Percentiles rank a stretch among this genome's conserved stretches.
phyloP scores from a whole-genome alignment of 2,113 vertebrate genomes.

The Albula goreensis region DNA sequence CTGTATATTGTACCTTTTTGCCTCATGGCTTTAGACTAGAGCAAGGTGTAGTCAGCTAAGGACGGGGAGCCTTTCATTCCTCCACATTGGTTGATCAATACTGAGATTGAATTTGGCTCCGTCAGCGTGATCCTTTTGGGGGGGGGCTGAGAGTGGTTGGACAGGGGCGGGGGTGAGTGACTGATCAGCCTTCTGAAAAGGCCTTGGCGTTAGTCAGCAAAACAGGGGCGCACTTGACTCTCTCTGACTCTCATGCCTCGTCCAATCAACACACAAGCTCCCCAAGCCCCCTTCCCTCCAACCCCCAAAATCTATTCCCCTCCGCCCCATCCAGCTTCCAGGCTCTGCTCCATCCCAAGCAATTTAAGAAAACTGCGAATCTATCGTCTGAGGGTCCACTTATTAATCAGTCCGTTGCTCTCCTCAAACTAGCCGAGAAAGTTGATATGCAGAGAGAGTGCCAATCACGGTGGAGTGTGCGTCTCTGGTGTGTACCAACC shows the following conservation, averaged over 20 bases:
- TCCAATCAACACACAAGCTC: not conserved
- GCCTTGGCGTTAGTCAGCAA: slow-evolving; percentile 3
- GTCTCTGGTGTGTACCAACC: not conserved
- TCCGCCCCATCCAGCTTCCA: not conserved
- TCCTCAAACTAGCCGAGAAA: not conserved
- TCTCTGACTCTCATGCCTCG: slow-evolving; percentile 5
- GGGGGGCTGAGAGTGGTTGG: not conserved
- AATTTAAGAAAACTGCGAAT: not conserved
- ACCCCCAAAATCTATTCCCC: not conserved
- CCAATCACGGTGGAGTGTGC: not conserved
- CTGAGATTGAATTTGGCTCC: slow-evolving; percentile 3
- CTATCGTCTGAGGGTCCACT: not conserved
- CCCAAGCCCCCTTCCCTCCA: not conserved
- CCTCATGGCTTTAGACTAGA: not conserved
- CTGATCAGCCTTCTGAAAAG: not conserved
- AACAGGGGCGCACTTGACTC: slow-evolving; percentile 18
- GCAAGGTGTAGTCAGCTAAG: not conserved
- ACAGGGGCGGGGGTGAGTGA: not conserved
- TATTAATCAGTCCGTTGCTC: not conserved
- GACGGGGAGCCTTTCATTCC: not conserved
- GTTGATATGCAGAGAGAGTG: not conserved
- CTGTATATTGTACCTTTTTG: not conserved
- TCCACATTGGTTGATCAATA: not conserved
- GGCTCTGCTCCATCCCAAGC: not conserved
- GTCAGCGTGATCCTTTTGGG: not conserved